Evolutionary conservation across 1,140 invertebrate genomes (phyloP).

Genomic region (Vanessa tameamea): DNA sequence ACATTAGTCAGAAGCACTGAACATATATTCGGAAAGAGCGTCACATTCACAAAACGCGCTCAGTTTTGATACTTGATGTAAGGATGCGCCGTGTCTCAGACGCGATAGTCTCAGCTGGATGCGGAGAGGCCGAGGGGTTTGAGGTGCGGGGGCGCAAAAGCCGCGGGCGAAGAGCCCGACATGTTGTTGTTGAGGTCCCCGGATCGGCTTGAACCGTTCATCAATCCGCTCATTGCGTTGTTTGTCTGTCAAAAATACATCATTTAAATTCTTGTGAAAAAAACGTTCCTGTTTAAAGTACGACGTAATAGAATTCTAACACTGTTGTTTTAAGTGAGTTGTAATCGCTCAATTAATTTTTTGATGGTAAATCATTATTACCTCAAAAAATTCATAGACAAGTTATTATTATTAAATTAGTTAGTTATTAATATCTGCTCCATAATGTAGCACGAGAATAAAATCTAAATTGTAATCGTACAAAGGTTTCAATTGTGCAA

Average conservation of each 20-base stretch:
- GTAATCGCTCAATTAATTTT: too few species aligned
- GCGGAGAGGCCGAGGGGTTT: conserved; percentile 76
- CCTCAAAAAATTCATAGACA: too few species aligned
- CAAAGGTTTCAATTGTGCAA: too few species aligned
- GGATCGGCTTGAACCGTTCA: conserved; percentile 75
- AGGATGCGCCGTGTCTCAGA: conserved; percentile 66
- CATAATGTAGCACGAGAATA: too few species aligned
- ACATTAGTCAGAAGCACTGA: conserved; percentile 16
- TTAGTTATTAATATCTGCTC: too few species aligned
- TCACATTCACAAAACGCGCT: conserved; percentile 22
- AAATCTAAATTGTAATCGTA: too few species aligned
- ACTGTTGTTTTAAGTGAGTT: too few species aligned
- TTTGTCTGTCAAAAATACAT: conserved; percentile 61
- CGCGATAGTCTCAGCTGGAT: conserved; percentile 79
- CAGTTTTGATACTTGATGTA: conserved; percentile 70
- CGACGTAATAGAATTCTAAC: too few species aligned
- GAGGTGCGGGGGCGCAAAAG: conserved; percentile 72
- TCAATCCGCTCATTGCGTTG: conserved; percentile 67
- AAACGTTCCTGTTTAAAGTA: neutral
- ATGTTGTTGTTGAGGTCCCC: conserved; percentile 80
- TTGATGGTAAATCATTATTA: too few species aligned
- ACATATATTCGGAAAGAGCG: neutral
- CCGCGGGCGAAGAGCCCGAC: conserved; percentile 72
- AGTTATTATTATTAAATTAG: too few species aligned
- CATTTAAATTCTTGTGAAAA: neutral